A percentile compares a stretch with the other conserved stretches of the same genome.
phyloP scores from a whole-genome alignment of 2,113 vertebrate genomes.

The Tichodroma muraria region DNA sequence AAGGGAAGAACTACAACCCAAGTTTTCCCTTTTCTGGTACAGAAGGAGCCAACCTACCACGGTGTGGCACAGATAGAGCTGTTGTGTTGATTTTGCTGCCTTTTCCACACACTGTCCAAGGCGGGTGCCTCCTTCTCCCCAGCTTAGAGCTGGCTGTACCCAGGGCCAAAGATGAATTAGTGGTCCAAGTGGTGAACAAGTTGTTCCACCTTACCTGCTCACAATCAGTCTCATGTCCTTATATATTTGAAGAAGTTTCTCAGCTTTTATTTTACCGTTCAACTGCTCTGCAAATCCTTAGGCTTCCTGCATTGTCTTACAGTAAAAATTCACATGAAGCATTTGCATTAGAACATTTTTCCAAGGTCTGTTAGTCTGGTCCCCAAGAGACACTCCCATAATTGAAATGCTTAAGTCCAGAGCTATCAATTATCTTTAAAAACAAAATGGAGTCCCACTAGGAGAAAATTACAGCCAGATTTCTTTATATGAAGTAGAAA shows the following conservation, averaged over 20 bases:
- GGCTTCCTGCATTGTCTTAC: background rate
- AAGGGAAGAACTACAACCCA: background rate
- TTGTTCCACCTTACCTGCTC: background rate
- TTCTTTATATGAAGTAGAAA: constrained; percentile 45
- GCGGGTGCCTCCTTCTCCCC: background rate
- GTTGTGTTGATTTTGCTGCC: background rate
- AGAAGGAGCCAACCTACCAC: background rate
- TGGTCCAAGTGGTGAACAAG: background rate
- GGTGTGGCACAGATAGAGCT: background rate
- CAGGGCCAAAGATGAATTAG: background rate
- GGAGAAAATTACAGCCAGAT: constrained; percentile 54
- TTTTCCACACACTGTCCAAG: background rate
- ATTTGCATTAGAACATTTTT: constrained; percentile 54
- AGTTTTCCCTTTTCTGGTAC: background rate
- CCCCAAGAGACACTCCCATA: constrained; percentile 50
- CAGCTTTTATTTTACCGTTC: background rate
- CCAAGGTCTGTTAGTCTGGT: constrained; percentile 53
- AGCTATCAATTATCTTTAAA: constrained; percentile 68
- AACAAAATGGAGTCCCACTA: constrained; percentile 64
- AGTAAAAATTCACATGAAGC: constrained; percentile 36
- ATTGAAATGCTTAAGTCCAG: constrained; percentile 63
- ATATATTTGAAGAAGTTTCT: background rate
- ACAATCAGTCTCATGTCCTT: background rate
- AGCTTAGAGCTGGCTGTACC: background rate
- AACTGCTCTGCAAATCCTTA: constrained; percentile 17